Conservation (phyloP, 1,140 invertebrate genomes). For the Helicoverpa zea region DNA sequence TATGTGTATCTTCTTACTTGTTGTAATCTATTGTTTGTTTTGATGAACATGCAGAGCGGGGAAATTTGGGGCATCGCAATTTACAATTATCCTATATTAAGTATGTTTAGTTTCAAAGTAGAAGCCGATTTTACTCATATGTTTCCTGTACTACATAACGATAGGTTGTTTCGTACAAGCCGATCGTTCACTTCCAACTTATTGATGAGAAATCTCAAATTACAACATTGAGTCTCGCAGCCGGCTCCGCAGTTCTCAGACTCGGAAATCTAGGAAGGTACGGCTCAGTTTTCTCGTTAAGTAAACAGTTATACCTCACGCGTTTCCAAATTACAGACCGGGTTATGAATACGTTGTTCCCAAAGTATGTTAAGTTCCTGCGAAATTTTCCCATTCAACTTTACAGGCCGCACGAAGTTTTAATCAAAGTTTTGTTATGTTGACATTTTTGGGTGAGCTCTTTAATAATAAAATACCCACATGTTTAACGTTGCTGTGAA, state of each 20-base stretch:
- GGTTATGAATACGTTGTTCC: conserved; percentile 39
- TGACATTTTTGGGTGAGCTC: conserved; percentile 37
- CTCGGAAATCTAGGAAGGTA: background rate
- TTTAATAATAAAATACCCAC: conserved; percentile 41
- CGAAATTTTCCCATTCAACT: conserved; percentile 43
- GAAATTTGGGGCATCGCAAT: background rate
- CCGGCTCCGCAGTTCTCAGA: too few species aligned
- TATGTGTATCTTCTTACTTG: background rate
- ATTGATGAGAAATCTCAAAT: background rate
- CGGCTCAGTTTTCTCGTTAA: conserved; percentile 22
- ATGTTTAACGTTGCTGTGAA: conserved; percentile 3
- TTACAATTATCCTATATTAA: too few species aligned
- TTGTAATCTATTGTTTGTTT: background rate
- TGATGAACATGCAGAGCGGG: background rate
- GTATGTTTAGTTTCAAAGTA: background rate
- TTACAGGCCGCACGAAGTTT: conserved; percentile 4
- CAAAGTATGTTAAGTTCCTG: conserved; percentile 31
- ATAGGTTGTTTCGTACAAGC: too few species aligned
- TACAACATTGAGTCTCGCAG: background rate
- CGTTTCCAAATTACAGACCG: conserved; percentile 22
- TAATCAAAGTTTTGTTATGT: conserved; percentile 47
- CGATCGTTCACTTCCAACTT: too few species aligned
- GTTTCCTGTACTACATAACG: too few species aligned
- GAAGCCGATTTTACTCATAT: too few species aligned
- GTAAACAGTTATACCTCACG: conserved; percentile 25